Conservation (phyloP, 2,113 vertebrate genomes). For the Hystrix cristata region DNA sequence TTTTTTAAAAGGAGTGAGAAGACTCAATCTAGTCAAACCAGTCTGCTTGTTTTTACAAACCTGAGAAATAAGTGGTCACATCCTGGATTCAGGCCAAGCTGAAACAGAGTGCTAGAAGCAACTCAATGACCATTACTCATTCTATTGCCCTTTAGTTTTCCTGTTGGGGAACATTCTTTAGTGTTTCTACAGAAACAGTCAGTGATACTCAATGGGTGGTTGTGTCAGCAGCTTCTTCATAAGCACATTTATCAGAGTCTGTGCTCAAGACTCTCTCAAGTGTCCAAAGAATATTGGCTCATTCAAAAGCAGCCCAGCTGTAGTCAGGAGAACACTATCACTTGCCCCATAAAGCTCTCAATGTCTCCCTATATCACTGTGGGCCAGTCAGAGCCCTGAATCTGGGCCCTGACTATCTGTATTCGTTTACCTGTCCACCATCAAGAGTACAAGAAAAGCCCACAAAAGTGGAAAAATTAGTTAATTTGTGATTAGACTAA, state of each 20-base stretch:
- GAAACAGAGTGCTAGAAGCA: not conserved
- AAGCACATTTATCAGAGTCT: slow-evolving; percentile 16
- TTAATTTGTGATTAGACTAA: not conserved
- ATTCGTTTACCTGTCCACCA: not conserved
- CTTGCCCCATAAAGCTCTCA: not conserved
- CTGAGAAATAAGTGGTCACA: slow-evolving; percentile 36
- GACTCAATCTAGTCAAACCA: slow-evolving; percentile 47
- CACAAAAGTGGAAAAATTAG: not conserved
- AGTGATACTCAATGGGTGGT: not conserved
- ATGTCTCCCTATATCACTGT: not conserved
- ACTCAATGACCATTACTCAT: not conserved
- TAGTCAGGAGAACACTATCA: not conserved
- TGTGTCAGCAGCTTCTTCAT: slow-evolving; percentile 36
- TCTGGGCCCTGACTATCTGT: not conserved
- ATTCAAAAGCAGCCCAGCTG: slow-evolving; percentile 33
- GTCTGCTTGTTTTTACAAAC: slow-evolving; percentile 54
- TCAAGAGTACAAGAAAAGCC: not conserved
- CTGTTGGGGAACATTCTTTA: slow-evolving; percentile 30
- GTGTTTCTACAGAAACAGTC: slow-evolving; percentile 58
- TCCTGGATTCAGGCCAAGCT: slow-evolving; percentile 10
- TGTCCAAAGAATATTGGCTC: slow-evolving; percentile 31
- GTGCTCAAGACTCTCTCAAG: slow-evolving; percentile 40
- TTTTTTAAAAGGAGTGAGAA: not conserved
- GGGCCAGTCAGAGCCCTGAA: not conserved
- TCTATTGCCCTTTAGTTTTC: not conserved